Evolutionary conservation across 2,113 vertebrate species (phyloP).

Genomic region (Alosa alosa): DNA sequence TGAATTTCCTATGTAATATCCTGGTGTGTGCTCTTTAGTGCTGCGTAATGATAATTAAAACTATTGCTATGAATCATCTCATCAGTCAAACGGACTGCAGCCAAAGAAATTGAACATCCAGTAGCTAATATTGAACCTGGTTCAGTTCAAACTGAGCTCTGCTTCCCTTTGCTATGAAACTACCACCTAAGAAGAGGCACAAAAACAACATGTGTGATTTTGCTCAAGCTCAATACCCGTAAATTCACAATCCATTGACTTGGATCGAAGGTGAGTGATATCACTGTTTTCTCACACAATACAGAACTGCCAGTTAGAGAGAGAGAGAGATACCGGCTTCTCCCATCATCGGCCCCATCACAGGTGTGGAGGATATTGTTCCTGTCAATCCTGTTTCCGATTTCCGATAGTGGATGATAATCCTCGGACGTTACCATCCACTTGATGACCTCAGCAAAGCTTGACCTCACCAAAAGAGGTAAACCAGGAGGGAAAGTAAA

Average conservation of each 20-base stretch:
- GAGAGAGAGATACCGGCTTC: neutral
- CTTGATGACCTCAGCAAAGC: neutral
- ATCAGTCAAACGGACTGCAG: neutral
- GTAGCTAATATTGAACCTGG: neutral
- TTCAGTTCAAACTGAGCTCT: neutral
- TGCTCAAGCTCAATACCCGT: neutral
- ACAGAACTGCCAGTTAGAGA: neutral
- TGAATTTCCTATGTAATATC: neutral
- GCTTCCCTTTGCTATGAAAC: neutral
- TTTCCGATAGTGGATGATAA: neutral
- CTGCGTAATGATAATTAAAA: neutral
- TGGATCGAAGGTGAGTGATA: neutral
- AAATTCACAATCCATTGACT: neutral
- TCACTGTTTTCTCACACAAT: neutral
- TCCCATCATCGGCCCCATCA: neutral
- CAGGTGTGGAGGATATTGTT: constrained; percentile 11
- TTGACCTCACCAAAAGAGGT: neutral
- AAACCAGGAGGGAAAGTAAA: neutral
- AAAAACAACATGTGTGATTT: neutral
- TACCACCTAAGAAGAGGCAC: neutral
- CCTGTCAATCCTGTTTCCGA: neutral
- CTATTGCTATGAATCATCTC: neutral
- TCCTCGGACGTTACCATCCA: neutral
- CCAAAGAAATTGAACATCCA: neutral
- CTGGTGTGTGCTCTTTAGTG: neutral